Conservation (phyloP, 2,113 vertebrate species). For the Felis catus region F.catus_Fca126_mat1.0 CM031412.1:55668001-55668500, state of each 20-base stretch:
- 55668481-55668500: slow-evolving; percentile 29
- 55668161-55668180: background rate
- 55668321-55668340: background rate
- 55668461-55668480: slow-evolving; percentile 11
- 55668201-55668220: background rate
- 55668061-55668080: background rate
- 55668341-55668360: background rate
- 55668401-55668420: background rate
- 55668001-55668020: background rate
- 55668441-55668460: slow-evolving; percentile 29
- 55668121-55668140: background rate
- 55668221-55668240: background rate
- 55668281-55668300: background rate
- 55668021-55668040: background rate
- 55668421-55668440: background rate
- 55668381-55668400: background rate
- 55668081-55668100: background rate
- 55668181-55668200: background rate
- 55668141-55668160: background rate
- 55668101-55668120: background rate
- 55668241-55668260: background rate
- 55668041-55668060: background rate
- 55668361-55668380: background rate
- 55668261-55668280: background rate
- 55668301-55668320: background rate